Conservation (phyloP, 2,888 invertebrate genomes). For the Morpho deidamia region DNA sequence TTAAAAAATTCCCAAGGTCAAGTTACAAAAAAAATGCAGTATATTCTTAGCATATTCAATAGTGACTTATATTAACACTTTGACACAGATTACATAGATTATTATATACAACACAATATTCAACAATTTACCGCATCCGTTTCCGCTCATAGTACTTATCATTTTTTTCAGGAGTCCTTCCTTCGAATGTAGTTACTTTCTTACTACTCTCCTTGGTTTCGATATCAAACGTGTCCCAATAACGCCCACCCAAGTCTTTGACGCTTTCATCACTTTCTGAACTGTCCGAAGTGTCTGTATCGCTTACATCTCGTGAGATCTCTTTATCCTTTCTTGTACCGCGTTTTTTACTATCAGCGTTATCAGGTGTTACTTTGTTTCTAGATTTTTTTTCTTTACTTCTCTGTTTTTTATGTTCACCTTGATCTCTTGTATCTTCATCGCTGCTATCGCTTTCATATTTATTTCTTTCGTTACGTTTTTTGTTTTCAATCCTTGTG, state of each 20-base stretch:
- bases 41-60: no score
- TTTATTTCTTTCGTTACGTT: slow-evolving; percentile 16
- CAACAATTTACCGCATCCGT: slow-evolving; percentile 18
- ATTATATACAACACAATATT: background rate
- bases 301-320: slow-evolving; percentile 20
- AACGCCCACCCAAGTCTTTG: slow-evolving; percentile 23
- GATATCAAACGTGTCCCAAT: slow-evolving; percentile 41
- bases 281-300: slow-evolving; percentile 13
- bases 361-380: background rate
- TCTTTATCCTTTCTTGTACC: slow-evolving; percentile 22
- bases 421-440: slow-evolving; percentile 8
- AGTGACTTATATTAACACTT: no score
- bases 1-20: no score
- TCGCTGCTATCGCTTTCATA: slow-evolving; percentile 20
- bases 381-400: background rate
- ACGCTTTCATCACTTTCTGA: slow-evolving; percentile 5
- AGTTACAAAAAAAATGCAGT: no score
- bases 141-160: slow-evolving; percentile 16
- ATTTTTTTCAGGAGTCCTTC: slow-evolving; percentile 14
- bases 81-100: no score
- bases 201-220: slow-evolving; percentile 24
- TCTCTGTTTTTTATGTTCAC: slow-evolving; percentile 19
- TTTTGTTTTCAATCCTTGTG: slow-evolving; percentile 14
- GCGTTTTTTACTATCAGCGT: slow-evolving; percentile 1
- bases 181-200: slow-evolving; percentile 5